A percentile compares a stretch with the other conserved stretches of the same genome.
Evolutionary conservation across 2,888 invertebrate genomes (phyloP).

Genomic region (Laspeyria flexula): DNA sequence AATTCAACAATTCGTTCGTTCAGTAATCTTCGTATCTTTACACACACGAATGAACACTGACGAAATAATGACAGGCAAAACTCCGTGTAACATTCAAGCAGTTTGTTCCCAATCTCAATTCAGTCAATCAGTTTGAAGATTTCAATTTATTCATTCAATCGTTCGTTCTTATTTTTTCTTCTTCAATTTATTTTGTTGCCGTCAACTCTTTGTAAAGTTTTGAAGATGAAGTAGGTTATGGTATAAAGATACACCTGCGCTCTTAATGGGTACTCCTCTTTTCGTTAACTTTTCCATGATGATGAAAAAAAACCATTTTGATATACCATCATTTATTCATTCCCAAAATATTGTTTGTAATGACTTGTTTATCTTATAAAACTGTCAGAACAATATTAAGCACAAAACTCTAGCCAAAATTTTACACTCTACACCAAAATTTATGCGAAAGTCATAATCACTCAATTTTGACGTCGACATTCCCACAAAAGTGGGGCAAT

Average conservation of each 20-base stretch:
- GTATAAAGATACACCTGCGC: too few relatives aligned
- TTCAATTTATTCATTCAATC: slow-evolving; percentile 38
- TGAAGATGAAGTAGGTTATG: too few relatives aligned
- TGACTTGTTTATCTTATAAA: not conserved
- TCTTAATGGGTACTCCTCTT: too few relatives aligned
- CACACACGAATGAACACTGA: slow-evolving; percentile 48
- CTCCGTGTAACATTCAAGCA: slow-evolving; percentile 32
- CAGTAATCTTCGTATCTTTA: slow-evolving; percentile 38
- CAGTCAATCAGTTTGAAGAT: slow-evolving; percentile 37
- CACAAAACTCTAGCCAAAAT: not conserved
- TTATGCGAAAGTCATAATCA: slow-evolving; percentile 26
- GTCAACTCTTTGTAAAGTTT: too few relatives aligned
- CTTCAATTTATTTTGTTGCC: slow-evolving; percentile 6
- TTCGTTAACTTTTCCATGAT: too few relatives aligned
- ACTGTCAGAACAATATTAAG: not conserved
- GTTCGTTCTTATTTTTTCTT: slow-evolving; percentile 19
- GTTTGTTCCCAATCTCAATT: slow-evolving; percentile 22
- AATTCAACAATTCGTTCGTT: slow-evolving; percentile 33
- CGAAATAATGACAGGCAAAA: slow-evolving; percentile 43
- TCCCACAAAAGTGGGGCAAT: slow-evolving; percentile 45
- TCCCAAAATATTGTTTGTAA: too few relatives aligned
- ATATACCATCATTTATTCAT: too few relatives aligned
- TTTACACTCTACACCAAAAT: slow-evolving; percentile 5
- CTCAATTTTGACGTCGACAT: slow-evolving; percentile 32
- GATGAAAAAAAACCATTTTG: too few relatives aligned